Conservation (phyloP, 2,113 vertebrate genomes). For the Hassar affinis region DNA sequence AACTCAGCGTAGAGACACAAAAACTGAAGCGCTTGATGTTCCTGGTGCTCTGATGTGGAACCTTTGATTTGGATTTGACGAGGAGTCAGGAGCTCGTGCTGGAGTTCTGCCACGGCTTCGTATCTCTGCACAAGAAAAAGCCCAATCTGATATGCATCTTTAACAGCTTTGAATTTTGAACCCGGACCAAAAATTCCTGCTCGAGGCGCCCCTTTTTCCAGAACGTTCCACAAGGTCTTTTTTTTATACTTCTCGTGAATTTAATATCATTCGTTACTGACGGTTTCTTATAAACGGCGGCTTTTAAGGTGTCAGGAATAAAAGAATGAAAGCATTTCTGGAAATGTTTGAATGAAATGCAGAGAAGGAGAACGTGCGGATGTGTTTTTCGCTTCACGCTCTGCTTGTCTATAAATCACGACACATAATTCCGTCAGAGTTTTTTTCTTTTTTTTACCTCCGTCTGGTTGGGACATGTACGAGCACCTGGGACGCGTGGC, state of each 20-base stretch:
- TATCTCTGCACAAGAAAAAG: slow-evolving; percentile 72
- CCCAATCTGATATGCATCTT: slow-evolving; percentile 21
- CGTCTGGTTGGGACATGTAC: slow-evolving; percentile 78
- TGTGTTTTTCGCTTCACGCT: slow-evolving; percentile 61
- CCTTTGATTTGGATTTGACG: slow-evolving; percentile 39
- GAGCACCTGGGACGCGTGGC: slow-evolving; percentile 68
- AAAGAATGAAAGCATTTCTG: neutral
- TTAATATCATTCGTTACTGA: neutral
- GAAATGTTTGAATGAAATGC: neutral
- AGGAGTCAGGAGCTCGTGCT: slow-evolving; percentile 1
- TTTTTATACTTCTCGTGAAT: neutral
- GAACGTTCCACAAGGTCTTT: neutral
- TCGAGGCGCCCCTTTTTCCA: slow-evolving; percentile 1
- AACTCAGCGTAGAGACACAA: slow-evolving; percentile 64
- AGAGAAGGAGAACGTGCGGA: slow-evolving; percentile 53
- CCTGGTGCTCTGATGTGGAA: slow-evolving; percentile 75
- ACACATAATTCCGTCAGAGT: slow-evolving; percentile 77
- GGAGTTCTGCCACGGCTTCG: slow-evolving; percentile 24
- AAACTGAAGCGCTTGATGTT: slow-evolving; percentile 62
- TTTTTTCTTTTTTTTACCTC: slow-evolving; percentile 71
- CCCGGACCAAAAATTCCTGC: slow-evolving; percentile 55
- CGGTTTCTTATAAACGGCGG: neutral
- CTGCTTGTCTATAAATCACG: slow-evolving; percentile 74
- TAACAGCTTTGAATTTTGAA: slow-evolving; percentile 5
- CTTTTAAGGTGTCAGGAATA: neutral